Conservation (phyloP, 2,888 invertebrate genomes). For the Mystacides longicornis region DNA sequence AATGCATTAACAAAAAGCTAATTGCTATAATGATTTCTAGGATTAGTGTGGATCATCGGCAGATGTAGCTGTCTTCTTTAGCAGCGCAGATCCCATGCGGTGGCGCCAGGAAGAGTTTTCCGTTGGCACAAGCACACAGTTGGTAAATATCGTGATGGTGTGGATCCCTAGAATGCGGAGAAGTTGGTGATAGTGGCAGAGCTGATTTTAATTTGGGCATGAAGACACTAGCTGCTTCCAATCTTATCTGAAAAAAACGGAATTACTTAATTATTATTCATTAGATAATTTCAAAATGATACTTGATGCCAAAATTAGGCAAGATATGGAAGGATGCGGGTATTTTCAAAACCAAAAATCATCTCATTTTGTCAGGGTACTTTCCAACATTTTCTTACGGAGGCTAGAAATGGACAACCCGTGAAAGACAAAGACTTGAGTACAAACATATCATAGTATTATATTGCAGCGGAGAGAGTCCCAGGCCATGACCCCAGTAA, state of each 20-base stretch:
- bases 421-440: no score
- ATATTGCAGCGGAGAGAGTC: no score
- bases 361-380: no score
- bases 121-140: slow-evolving; percentile 84
- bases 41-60: slow-evolving; percentile 39
- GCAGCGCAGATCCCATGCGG: slow-evolving; percentile 73
- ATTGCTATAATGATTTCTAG: not conserved
- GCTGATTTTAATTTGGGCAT: slow-evolving; percentile 60
- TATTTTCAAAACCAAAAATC: no score
- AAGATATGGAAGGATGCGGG: no score
- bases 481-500: no score
- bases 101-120: slow-evolving; percentile 80
- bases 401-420: no score
- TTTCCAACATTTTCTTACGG: no score
- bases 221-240: slow-evolving; percentile 59
- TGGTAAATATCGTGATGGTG: slow-evolving; percentile 71
- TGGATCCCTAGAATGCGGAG: slow-evolving; percentile 46
- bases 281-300: no score
- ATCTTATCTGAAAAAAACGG: slow-evolving; percentile 46
- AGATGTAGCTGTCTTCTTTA: slow-evolving; percentile 46
- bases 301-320: no score
- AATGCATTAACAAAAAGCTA: not conserved
- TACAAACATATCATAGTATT: no score
- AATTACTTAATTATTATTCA: not conserved
- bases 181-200: slow-evolving; percentile 46